Evolutionary conservation across 2,113 vertebrate species (phyloP).

Genomic region (Etheostoma cragini): DNA sequence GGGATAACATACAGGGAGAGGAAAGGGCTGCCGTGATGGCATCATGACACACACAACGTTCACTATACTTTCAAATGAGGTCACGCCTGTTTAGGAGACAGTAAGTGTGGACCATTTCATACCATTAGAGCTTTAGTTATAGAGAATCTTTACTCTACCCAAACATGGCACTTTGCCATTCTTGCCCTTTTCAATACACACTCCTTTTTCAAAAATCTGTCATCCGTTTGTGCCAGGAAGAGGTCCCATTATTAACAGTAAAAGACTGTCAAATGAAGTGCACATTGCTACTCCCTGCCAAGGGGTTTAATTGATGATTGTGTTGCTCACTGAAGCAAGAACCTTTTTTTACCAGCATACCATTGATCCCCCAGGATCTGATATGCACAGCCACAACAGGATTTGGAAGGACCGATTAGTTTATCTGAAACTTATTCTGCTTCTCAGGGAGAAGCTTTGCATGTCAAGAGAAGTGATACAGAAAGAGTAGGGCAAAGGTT

Average conservation of each 20-base stretch:
- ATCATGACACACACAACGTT: too few species aligned
- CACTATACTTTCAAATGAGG: too few species aligned
- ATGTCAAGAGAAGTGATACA: slow-evolving; percentile 13
- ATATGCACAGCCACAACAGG: slow-evolving; percentile 18
- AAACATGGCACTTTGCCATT: neutral
- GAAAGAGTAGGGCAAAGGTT: neutral
- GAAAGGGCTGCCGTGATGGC: too few species aligned
- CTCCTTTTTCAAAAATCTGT: slow-evolving; percentile 11
- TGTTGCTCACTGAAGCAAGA: slow-evolving; percentile 26
- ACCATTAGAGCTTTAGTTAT: too few species aligned
- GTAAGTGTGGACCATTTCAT: too few species aligned
- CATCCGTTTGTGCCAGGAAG: neutral
- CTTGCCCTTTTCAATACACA: neutral
- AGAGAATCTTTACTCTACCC: neutral
- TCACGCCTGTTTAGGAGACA: too few species aligned
- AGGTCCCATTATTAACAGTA: slow-evolving; percentile 25
- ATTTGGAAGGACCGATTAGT: slow-evolving; percentile 40
- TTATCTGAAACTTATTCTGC: slow-evolving; percentile 46
- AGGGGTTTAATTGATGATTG: slow-evolving; percentile 57
- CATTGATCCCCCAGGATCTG: slow-evolving; percentile 41
- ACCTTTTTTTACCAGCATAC: slow-evolving; percentile 49
- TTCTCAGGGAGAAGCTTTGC: neutral
- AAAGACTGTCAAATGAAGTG: slow-evolving; percentile 26
- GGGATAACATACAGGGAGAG: too few species aligned
- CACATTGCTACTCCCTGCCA: slow-evolving; percentile 14